These are phyloP conservation scores for Pitta sordida DNA, from an alignment of 2,113 vertebrate species.

Conservation along the genomic window DNA sequence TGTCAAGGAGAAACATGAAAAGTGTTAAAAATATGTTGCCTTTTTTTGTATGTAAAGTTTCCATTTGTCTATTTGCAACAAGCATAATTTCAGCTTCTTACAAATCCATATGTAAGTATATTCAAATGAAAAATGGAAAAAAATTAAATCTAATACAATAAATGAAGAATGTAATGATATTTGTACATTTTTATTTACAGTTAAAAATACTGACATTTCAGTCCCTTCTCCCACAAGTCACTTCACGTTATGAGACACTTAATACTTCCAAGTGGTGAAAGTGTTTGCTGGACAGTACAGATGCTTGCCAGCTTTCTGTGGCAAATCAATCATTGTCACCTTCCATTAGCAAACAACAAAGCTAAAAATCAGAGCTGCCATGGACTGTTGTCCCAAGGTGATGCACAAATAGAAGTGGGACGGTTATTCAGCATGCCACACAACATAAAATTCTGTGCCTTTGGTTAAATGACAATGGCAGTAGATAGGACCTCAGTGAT, in stretches of 20 bases:
- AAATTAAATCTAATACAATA: not conserved
- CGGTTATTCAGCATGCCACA: not conserved
- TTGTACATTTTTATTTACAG: not conserved
- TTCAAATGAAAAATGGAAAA: not conserved
- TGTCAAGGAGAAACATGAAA: not conserved
- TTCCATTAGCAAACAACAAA: not conserved
- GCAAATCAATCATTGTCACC: not conserved
- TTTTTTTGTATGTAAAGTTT: not conserved
- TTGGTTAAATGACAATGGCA: not conserved
- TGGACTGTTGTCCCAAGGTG: fast-evolving
- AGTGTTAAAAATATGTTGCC: not conserved
- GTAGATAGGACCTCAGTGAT: not conserved
- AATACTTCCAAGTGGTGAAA: not conserved
- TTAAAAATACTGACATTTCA: not conserved
- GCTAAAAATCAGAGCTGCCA: not conserved
- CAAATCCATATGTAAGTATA: not conserved
- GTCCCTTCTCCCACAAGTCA: not conserved
- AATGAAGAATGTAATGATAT: not conserved
- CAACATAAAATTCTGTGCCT: not conserved
- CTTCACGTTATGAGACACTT: not conserved
- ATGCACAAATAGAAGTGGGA: not conserved
- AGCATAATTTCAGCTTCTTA: not conserved
- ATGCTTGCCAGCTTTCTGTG: not conserved
- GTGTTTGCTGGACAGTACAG: not conserved
- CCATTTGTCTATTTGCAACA: not conserved